A percentile compares a stretch with the other conserved stretches of the same genome.
Evolutionary conservation across 2,797 vertebrate species (phyloP).

Genomic region (Chromis chromis): DNA sequence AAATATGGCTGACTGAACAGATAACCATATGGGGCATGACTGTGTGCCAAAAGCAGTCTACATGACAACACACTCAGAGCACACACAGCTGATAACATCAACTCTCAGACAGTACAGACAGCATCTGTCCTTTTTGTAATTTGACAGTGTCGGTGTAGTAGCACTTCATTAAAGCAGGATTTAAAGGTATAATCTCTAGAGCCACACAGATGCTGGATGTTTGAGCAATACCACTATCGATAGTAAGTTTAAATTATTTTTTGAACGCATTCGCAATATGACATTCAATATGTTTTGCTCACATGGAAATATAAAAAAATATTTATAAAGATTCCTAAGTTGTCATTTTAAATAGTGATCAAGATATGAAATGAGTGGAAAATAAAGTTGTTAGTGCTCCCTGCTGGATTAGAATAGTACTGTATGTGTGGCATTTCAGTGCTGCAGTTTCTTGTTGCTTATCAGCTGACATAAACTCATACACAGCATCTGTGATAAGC

Average conservation of each 20-base stretch:
- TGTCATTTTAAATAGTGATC: too few relatives aligned
- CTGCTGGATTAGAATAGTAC: conserved; percentile 41
- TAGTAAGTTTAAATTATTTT: background rate
- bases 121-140: conserved; percentile 24
- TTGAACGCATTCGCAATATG: background rate
- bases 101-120: conserved; percentile 32
- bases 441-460: too few relatives aligned
- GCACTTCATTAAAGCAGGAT: background rate
- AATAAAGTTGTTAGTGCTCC: conserved; percentile 24
- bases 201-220: background rate
- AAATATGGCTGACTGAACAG: conserved; percentile 65
- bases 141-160: background rate
- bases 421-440: background rate
- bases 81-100: conserved; percentile 30
- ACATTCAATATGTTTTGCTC: background rate
- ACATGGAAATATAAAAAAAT: background rate
- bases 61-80: conserved; percentile 33
- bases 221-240: too few relatives aligned
- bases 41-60: conserved; percentile 51
- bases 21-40: conserved; percentile 64
- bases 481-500: background rate
- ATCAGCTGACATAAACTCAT: background rate
- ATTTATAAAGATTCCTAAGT: too few relatives aligned
- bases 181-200: background rate
- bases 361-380: background rate